A percentile compares a stretch with the other conserved stretches of the same genome.
Evolutionary conservation across 2,888 invertebrate species (phyloP).

Genomic region (Microplitis deprimator): DNA sequence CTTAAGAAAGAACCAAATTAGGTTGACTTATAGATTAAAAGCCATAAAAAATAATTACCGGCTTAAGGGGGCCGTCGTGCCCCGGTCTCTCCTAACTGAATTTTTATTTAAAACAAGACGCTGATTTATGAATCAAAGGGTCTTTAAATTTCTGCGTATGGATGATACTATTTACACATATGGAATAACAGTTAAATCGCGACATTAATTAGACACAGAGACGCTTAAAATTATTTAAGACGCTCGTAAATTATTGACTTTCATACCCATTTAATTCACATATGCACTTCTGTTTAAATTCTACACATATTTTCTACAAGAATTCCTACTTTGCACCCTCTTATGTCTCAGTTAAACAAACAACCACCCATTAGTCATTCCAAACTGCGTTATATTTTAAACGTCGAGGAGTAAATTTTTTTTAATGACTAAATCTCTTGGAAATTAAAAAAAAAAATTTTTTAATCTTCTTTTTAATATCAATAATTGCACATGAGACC

Average conservation of each 20-base stretch:
- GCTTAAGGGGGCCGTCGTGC: too few species aligned
- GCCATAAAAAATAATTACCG: too few species aligned
- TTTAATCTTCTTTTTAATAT: neutral
- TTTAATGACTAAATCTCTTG: too few species aligned
- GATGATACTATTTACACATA: slow-evolving; percentile 29
- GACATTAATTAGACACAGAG: slow-evolving; percentile 31
- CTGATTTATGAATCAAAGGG: slow-evolving; percentile 26
- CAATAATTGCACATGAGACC: neutral
- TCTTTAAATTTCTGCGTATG: slow-evolving; percentile 24
- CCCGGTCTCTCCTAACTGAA: too few species aligned
- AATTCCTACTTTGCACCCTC: neutral
- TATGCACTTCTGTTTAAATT: too few species aligned
- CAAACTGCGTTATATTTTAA: neutral
- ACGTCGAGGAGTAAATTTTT: too few species aligned
- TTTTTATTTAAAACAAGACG: slow-evolving; percentile 18
- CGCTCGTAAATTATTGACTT: neutral
- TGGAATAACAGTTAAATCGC: slow-evolving; percentile 22
- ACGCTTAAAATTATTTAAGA: neutral
- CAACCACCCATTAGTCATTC: slow-evolving; percentile 1
- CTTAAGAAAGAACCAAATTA: too few species aligned
- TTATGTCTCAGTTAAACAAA: neutral
- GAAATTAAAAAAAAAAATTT: neutral
- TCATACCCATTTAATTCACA: neutral
- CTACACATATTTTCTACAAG: neutral
- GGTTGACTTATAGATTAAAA: too few species aligned